Base-by-base conservation (phyloP, 2,797 vertebrate species). In the Spinus pinus region DNA sequence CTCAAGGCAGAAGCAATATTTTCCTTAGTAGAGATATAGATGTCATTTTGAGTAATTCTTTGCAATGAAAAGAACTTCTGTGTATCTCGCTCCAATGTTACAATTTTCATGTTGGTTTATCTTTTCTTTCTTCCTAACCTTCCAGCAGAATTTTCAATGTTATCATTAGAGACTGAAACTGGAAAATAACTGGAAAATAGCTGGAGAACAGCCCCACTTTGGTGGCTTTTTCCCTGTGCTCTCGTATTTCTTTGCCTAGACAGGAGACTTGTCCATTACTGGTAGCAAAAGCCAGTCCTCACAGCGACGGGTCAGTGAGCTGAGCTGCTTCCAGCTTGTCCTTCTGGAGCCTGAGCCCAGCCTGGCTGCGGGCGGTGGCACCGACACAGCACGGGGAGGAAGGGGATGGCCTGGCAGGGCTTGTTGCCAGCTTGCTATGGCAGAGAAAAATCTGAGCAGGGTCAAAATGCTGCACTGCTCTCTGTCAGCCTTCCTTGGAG, bases 301-400 rank as follows among this genome's bases (percentile, higher is more conserved):
- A 2, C 16, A 67, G 57, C 27, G 51, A 30, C 1, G 1, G 5
- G 14, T 75, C 58, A 19, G 42, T 18, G 54, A 73, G 74, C 39
- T 16, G 78, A 31, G 58, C 42, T 56, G 41, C 51, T 42, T 79
- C 62, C 62, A 74, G 35, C 62, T 14, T 31, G 54, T 49, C 27
- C 41, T 84, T 65, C 27, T 60, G 82, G 3, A 70, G 88, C 27
- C 57, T 17, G 42, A 39, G 1, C 18, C 28, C 7, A 1, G 31
- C 66, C 57, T 5, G 24, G 42, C 61, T 1, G 0, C 0, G 0
- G 39, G 73, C 9, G 0, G 21, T 8, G n/a, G 10, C 56, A 31
- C 42, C 0, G 0, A 2, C 33, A 12, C 51, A n/a, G 82, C 30
- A 1, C 0, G 0, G 19, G 8, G 4, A 37, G 31, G 54, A 49